Conservation (phyloP, 2,888 invertebrate species). For the Stenodera caucasica region DNA sequence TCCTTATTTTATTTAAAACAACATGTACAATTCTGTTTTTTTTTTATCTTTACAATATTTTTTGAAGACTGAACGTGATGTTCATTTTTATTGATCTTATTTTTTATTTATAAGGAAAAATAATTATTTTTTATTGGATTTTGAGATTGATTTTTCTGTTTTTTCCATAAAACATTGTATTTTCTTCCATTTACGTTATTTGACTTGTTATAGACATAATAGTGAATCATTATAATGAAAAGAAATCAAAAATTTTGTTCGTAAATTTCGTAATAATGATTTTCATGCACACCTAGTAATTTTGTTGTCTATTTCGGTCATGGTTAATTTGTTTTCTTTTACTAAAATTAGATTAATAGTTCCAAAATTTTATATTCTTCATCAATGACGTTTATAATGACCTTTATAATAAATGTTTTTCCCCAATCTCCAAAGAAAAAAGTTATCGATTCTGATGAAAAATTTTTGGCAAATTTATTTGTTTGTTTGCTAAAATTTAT, state of each 20-base stretch:
- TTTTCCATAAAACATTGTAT: background rate
- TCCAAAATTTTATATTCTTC: slow-evolving; percentile 12
- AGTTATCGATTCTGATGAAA: too few species aligned
- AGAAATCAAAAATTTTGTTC: background rate
- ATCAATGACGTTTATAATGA: slow-evolving; percentile 11
- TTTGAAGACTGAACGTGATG: slow-evolving; percentile 20
- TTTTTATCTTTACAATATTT: background rate
- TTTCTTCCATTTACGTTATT: background rate
- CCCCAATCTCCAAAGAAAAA: too few species aligned
- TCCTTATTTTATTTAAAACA: slow-evolving; percentile 16
- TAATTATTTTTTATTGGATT: slow-evolving; percentile 14
- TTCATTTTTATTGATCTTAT: slow-evolving; percentile 20
- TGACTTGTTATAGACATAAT: too few species aligned
- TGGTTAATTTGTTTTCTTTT: slow-evolving; percentile 17
- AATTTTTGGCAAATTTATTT: background rate
- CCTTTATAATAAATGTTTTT: slow-evolving; percentile 13
- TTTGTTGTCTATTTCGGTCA: slow-evolving; percentile 24
- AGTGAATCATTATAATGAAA: too few species aligned
- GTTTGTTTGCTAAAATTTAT: background rate
- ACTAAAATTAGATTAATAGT: slow-evolving; percentile 14
- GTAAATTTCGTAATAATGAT: background rate
- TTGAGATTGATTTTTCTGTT: background rate
- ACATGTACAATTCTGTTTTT: background rate
- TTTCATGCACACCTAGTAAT: background rate
- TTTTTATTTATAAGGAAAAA: slow-evolving; percentile 10